phyloP scores from a whole-genome alignment of 2,797 vertebrate species.

The Numenius phaeopus region DNA sequence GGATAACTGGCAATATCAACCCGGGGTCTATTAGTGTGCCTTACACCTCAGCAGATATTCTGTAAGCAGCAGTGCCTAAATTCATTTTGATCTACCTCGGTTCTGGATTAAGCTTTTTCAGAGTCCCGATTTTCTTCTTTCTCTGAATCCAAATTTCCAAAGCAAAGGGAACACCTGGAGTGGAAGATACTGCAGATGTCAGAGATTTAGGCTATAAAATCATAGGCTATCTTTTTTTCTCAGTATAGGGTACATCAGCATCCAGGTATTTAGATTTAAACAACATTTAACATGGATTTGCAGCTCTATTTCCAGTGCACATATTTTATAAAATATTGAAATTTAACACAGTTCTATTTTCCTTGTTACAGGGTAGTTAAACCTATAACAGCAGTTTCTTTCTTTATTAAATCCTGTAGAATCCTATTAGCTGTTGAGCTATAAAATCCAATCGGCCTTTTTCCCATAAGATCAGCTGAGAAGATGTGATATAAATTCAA shows the following conservation, averaged over 20 bases:
- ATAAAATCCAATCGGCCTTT: slow-evolving; percentile 51
- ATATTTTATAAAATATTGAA: slow-evolving; percentile 52
- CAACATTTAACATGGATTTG: slow-evolving; percentile 13
- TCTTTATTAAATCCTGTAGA: slow-evolving; percentile 60
- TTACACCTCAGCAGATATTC: neutral
- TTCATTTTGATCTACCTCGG: neutral
- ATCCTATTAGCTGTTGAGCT: slow-evolving; percentile 67
- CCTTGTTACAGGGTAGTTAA: slow-evolving; percentile 11
- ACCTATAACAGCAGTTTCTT: slow-evolving; percentile 11
- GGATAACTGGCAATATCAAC: neutral
- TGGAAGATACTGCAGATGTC: neutral
- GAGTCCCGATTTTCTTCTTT: neutral
- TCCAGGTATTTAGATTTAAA: slow-evolving; percentile 30
- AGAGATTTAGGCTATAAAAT: slow-evolving; percentile 1
- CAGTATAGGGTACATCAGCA: neutral
- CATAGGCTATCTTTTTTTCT: slow-evolving; percentile 6
- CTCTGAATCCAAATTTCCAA: neutral
- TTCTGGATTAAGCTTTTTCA: slow-evolving; percentile 30
- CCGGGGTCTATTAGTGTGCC: neutral
- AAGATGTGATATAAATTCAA: slow-evolving; percentile 51
- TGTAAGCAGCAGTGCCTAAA: neutral
- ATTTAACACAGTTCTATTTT: slow-evolving; percentile 16
- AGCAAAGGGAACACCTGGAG: slow-evolving; percentile 11
- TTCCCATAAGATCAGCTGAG: slow-evolving; percentile 38
- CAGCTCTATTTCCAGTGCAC: slow-evolving; percentile 11